phyloP scores from a whole-genome alignment of 2,113 vertebrate species.

The Leucopternis melanops region DNA sequence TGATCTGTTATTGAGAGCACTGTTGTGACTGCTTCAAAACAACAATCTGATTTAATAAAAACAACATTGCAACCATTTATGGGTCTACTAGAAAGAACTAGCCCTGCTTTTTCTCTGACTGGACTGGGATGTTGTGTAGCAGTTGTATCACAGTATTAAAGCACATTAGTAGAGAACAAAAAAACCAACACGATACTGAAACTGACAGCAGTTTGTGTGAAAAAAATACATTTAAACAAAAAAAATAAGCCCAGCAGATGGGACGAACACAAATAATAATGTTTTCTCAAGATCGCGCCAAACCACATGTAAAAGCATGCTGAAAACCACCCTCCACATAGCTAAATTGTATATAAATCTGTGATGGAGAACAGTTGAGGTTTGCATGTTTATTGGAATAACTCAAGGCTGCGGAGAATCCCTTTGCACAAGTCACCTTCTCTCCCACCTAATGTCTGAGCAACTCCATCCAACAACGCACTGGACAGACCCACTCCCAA shows the following conservation, averaged over 20 bases:
- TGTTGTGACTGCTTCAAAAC: neutral
- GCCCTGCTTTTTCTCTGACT: neutral
- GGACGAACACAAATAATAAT: neutral
- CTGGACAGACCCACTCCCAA: neutral
- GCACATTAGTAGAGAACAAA: neutral
- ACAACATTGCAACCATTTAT: neutral
- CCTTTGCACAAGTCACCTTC: neutral
- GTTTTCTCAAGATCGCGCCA: neutral
- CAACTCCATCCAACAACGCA: rapidly evolving
- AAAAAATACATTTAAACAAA: neutral
- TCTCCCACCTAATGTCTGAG: neutral
- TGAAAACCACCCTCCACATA: neutral
- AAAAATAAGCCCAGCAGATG: neutral
- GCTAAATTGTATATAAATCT: neutral
- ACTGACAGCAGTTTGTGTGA: neutral
- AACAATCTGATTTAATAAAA: neutral
- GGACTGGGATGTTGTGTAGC: neutral
- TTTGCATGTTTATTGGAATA: neutral
- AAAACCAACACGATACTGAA: neutral
- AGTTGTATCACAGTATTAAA: neutral
- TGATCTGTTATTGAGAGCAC: neutral
- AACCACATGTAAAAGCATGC: slow-evolving; percentile 44
- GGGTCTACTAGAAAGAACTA: neutral
- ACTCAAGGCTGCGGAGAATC: neutral
- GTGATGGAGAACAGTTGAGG: neutral